Base-by-base conservation (phyloP, 2,888 invertebrate species). In the Hesperia comma region DNA sequence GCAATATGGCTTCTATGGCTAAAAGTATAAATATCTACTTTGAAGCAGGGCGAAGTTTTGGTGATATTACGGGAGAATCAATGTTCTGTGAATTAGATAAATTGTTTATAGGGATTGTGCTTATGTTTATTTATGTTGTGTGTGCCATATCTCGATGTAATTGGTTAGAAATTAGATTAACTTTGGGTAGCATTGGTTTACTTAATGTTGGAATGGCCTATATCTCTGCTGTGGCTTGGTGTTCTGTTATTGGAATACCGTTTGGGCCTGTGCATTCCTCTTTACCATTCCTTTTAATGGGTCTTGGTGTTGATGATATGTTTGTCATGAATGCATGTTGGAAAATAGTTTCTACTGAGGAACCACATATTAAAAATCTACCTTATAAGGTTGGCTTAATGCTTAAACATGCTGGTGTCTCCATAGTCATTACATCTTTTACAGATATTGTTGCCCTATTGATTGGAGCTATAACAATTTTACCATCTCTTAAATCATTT, bases 211-310 rank as follows among this genome's bases (percentile, higher is more conserved):
- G 94, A 7, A 94, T 96, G 91, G 95, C 97, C 0, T 96, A 97
- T 76, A 81, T 95, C 2, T 94, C 95, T 40, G 94, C 96, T 0
- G 94, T 95, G 64, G 95, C 96, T 61, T 82, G 96, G 78, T 96
- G 96, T 78, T 95, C 96, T 0, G 81, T 95, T 8, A 79, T 96
- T 67, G 95, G 95, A 7, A 91, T 97, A 41, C 94, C 95, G 37
- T 97, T 96, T 82, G 96, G 97, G 0, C 97, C 97, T 0, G 95
- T 97, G 0, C 97, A 97, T 82, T 95, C 96, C 10, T 96, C 97
- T 14, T 86, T 97, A 69, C 97, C 97, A 6, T 97, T 97, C 85
- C 92, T 97, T 68, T 82, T 97, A 15, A 95, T 97, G 94, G 97
- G 97, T 70, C 93, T 96, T 74, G 95, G 96, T 41, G 95, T 97